Evolutionary conservation across 2,797 vertebrate species (phyloP), one percentile per base, ranked within the genome.

Genomic region (Spinus olivaceus): DNA sequence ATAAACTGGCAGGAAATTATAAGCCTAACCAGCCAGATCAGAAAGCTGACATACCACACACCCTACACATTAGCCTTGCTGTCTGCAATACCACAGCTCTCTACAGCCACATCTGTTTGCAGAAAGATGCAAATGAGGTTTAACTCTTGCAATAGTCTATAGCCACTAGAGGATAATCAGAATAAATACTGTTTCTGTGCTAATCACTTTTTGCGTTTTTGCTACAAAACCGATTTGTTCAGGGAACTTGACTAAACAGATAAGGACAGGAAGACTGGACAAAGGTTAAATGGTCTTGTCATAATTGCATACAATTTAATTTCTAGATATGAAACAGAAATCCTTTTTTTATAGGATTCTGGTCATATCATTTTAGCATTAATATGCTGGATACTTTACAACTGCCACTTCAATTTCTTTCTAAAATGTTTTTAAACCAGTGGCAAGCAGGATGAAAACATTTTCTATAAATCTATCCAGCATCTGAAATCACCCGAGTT

Each of bases 121-220:
- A 78, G 39, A 78, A 73, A 82, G 32, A 83, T 70, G 76, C 37
- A 95, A 92, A 94, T 42, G 37, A 91, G 20, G 19, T 42, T 91
- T 96, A 92, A 94, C 82, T 94, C 87, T 66, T 92, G 76, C 77
- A 76, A 19, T 4, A 81, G 44, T 41, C 66, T 84, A 83, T 84
- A 83, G 79, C 11, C 30, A 35, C 49, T 23, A 30, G 27, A 71
- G 41, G 6, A 35, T 77, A 84, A 94, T 64, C 67, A 79, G 51
- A 87, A 89, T 70, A 87, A 91, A 69, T 46, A 67, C 41, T 53
- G 9, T 32, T 93, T 90, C 59, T 64, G 10, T 27, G 35, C 37
- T 76, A 69, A 90, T 81, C 69, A 65, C 10, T 51, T 37, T 59
- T 81, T 66, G 51, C 42, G 20, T 0, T 42, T 94, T 81, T 91